Evolutionary conservation across 1,140 invertebrate genomes (phyloP), one percentile per base, ranked within the genome.

Genomic region (Papilio xuthus): DNA sequence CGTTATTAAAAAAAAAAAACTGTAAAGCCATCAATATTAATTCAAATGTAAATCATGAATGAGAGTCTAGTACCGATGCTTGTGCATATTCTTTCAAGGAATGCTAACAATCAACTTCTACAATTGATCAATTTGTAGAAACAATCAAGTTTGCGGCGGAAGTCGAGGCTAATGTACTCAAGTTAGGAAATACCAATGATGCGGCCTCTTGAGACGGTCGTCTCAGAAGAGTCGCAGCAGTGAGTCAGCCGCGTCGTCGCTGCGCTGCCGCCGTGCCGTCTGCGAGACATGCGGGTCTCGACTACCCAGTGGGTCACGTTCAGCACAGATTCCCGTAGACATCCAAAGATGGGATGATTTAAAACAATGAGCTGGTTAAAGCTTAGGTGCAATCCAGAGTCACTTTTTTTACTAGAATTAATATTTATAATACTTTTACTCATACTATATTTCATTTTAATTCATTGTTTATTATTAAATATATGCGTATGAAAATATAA

Each of bases 251-350:
- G 83, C 84, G 56, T 26, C 69, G 83, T 83, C 84, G 87, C 83
- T 89, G 80, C 81, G 88, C 89, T 77, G 89, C 83, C 84, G 87
- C 83, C 90, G 80, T 80, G 88, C 89, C 77, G 89, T 91, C 89
- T 91, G 84, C 44, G 73, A 84, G 83, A 82, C 86, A 92, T 92
- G 89, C 90, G 90, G 90, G 90, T 6, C 50, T n/a, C 18, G 18
- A 6, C 84, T 81, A 78, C 79, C 80, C 81, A 89, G 84, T 91
- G 83, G 89, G 89, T 92, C 89, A 92, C 81, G 82, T 72, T 84
- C 80, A 77, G 70, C 77, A 83, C 75, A 81, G 74, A 80, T 72
- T 72, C 70, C 42, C 70, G 47, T 42, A 32, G 32, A 82, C 76
- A 79, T 67, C 26, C 4, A 18, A 41, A 18, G 60, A 71, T 71